phyloP scores from a whole-genome alignment of 2,113 vertebrate species.

The Sapayoa aenigma region DNA sequence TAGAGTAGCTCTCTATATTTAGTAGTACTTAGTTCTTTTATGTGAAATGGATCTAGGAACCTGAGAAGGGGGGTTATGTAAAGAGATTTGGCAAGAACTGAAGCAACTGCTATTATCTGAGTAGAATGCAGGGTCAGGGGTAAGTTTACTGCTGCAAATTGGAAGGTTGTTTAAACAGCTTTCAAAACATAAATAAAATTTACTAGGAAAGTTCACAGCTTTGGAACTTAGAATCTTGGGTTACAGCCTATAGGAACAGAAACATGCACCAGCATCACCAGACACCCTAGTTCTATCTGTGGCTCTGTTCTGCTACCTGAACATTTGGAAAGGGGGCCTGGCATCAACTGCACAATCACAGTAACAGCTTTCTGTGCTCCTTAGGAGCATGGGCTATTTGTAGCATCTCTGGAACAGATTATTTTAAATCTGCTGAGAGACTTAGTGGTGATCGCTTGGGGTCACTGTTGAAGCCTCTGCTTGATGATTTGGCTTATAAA shows the following conservation, averaged over 20 bases:
- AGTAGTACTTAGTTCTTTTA: neutral
- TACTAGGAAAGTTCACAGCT: neutral
- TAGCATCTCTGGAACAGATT: slow-evolving; percentile 39
- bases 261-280: neutral
- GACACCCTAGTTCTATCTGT: neutral
- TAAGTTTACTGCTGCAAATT: neutral
- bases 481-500: neutral
- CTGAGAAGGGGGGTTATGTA: slow-evolving; percentile 48
- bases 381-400: slow-evolving; percentile 15
- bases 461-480: neutral
- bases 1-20: slow-evolving; percentile 11
- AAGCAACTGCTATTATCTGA: slow-evolving; percentile 30
- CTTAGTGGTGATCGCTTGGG: slow-evolving; percentile 1
- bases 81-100: slow-evolving; percentile 43
- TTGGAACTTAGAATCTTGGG: neutral
- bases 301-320: neutral
- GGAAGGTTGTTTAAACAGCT: neutral
- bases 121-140: neutral
- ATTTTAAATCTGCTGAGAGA: slow-evolving; percentile 50
- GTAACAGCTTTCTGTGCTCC: neutral
- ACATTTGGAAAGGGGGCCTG: neutral
- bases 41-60: slow-evolving; percentile 60
- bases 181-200: neutral
- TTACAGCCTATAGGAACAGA: neutral
- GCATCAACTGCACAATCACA: neutral